phyloP scores from a whole-genome alignment of 2,113 vertebrate species.

The Malurus cyaneus region DNA sequence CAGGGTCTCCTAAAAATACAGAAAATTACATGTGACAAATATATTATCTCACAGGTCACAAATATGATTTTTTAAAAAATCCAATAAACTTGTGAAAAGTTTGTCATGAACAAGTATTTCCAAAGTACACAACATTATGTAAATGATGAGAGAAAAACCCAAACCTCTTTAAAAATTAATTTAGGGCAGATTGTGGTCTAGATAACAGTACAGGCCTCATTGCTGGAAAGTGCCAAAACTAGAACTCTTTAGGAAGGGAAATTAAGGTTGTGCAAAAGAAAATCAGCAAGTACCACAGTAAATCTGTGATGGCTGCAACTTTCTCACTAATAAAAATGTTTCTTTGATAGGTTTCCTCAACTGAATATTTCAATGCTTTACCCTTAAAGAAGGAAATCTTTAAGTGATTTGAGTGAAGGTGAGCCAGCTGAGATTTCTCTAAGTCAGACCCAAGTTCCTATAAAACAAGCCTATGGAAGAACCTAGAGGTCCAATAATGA shows the following conservation, averaged over 20 bases:
- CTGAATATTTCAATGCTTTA: background rate
- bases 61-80: background rate
- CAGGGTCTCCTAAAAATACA: slow-evolving; percentile 75
- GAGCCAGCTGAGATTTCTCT: background rate
- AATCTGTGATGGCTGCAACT: background rate
- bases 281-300: background rate
- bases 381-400: background rate
- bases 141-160: background rate
- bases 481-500: background rate
- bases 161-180: background rate
- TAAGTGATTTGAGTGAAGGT: background rate
- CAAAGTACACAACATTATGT: accelerated
- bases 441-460: background rate
- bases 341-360: background rate
- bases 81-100: background rate
- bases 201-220: background rate
- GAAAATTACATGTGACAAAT: background rate
- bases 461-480: background rate
- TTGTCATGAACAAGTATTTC: background rate
- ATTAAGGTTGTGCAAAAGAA: background rate
- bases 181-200: background rate
- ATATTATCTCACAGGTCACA: background rate
- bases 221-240: background rate
- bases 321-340: background rate
- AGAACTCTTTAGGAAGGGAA: background rate